These are phyloP conservation scores for Puntigrus tetrazona DNA, from an alignment of 2,113 vertebrate genomes.

Conservation along the genomic window DNA sequence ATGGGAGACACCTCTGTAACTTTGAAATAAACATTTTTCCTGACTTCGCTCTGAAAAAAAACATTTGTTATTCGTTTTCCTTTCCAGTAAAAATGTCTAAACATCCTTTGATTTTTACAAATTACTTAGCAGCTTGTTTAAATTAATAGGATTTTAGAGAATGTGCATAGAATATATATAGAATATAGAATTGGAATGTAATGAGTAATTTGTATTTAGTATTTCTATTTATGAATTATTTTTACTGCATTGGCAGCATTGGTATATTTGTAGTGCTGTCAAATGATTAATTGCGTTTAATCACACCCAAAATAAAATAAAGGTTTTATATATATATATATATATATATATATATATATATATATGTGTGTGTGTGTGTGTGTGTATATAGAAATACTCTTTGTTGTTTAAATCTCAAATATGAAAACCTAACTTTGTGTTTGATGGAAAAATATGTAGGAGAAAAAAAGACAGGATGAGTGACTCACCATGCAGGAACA, in stretches of 20 bases:
- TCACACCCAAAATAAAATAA: too few relatives aligned
- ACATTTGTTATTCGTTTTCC: neutral
- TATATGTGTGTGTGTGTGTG: too few relatives aligned
- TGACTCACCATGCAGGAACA: neutral
- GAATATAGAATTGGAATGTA: neutral
- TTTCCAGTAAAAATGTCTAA: neutral
- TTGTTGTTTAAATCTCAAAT: neutral
- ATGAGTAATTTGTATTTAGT: neutral
- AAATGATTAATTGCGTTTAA: too few relatives aligned
- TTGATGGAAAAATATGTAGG: neutral
- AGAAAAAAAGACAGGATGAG: neutral
- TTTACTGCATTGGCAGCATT: neutral
- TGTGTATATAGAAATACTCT: too few relatives aligned
- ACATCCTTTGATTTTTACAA: neutral
- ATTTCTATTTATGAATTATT: neutral
- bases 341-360: too few relatives aligned
- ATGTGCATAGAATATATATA: neutral
- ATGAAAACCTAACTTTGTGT: neutral
- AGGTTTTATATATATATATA: too few relatives aligned
- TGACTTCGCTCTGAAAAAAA: neutral
- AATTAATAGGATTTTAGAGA: neutral
- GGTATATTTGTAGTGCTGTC: too few relatives aligned
- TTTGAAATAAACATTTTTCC: neutral
- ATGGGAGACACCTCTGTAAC: constrained; percentile 8
- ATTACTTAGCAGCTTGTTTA: neutral